Conservation (phyloP, 2,888 invertebrate genomes). For the Yponomeuta sedellus region DNA sequence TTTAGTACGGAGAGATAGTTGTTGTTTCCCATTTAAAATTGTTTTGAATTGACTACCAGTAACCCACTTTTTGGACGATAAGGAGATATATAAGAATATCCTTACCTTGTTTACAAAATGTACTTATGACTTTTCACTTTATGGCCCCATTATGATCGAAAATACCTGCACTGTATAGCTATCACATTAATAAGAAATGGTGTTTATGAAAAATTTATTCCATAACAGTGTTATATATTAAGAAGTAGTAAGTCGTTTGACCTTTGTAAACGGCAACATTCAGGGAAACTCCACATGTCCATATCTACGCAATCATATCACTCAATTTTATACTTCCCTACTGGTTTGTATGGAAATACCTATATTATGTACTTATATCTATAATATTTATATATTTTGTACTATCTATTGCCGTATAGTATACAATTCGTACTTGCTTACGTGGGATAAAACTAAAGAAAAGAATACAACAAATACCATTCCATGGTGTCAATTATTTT, state of each 20-base stretch:
- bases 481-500: slow-evolving; percentile 60
- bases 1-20: too few species aligned
- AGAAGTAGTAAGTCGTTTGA: background rate
- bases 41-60: too few species aligned
- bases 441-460: background rate
- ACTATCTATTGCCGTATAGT: background rate
- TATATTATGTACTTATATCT: background rate
- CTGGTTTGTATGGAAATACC: background rate
- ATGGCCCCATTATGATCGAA: too few species aligned
- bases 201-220: too few species aligned
- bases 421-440: background rate
- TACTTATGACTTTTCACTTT: too few species aligned
- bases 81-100: too few species aligned
- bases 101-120: too few species aligned
- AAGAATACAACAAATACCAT: slow-evolving; percentile 40
- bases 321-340: slow-evolving; percentile 1
- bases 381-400: background rate
- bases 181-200: too few species aligned
- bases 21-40: too few species aligned
- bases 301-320: slow-evolving; percentile 15
- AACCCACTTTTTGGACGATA: too few species aligned
- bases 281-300: slow-evolving; percentile 6
- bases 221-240: background rate
- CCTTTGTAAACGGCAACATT: background rate
- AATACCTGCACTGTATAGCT: too few species aligned